A percentile compares a stretch with the other conserved stretches of the same genome.
Conservation (phyloP, 2,797 vertebrate genomes). For the Melanotaenia pygmaea region DNA sequence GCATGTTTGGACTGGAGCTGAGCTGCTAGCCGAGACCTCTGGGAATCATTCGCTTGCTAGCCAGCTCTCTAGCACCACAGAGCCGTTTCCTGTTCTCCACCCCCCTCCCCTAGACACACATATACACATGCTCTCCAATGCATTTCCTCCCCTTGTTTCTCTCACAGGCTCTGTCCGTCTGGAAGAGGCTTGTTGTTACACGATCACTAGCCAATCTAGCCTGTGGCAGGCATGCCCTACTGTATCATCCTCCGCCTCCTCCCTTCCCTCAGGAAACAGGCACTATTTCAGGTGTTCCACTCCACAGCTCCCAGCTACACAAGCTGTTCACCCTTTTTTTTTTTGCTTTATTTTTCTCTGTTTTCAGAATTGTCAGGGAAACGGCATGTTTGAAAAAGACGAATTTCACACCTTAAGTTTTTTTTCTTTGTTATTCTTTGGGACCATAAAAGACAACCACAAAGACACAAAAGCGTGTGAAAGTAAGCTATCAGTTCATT, state of each 20-base stretch:
- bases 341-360: not conserved
- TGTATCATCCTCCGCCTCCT: conserved; percentile 63
- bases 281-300: conserved; percentile 76
- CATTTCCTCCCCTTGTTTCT: conserved; percentile 51
- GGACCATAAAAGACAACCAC: conserved; percentile 37
- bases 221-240: conserved; percentile 62
- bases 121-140: conserved; percentile 20
- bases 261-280: conserved; percentile 65
- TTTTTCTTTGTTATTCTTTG: conserved; percentile 23
- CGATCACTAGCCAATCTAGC: conserved; percentile 65
- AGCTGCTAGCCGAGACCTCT: conserved; percentile 68
- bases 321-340: conserved; percentile 51
- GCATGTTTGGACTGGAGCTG: conserved; percentile 71
- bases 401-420: conserved; percentile 55
- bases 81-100: conserved; percentile 17
- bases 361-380: conserved; percentile 22
- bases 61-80: conserved; percentile 58
- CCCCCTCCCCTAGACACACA: conserved; percentile 23
- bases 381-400: conserved; percentile 16
- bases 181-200: conserved; percentile 73
- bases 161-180: conserved; percentile 62
- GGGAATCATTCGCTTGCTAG: conserved; percentile 64
- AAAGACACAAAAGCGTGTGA: conserved; percentile 12
- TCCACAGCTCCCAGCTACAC: conserved; percentile 55
- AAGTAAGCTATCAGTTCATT: conserved; percentile 20